These are phyloP conservation scores for Pseudolycoriella hygida DNA, from an alignment of 2,888 invertebrate species.

Conservation along the genomic window DNA sequence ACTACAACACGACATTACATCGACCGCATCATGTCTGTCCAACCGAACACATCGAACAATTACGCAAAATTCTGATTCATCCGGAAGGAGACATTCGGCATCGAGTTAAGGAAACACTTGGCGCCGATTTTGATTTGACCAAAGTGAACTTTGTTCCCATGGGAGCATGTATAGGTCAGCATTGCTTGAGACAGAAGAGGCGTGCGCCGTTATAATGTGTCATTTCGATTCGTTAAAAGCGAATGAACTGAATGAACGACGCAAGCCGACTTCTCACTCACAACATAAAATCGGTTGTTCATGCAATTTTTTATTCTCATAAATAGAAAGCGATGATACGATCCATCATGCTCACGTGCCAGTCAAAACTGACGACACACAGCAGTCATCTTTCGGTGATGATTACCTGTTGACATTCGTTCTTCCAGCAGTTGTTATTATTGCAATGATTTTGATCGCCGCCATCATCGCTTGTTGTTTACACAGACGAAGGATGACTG, in stretches of 20 bases:
- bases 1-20: constrained; percentile 56
- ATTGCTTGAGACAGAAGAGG: too few species aligned
- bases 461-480: constrained; percentile 75
- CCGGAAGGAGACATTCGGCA: constrained; percentile 39
- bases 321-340: neutral
- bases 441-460: constrained; percentile 73
- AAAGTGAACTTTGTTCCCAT: constrained; percentile 33
- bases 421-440: constrained; percentile 74
- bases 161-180: constrained; percentile 34
- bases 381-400: constrained; percentile 32
- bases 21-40: constrained; percentile 40
- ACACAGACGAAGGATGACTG: constrained; percentile 66
- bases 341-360: constrained; percentile 2
- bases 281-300: too few species aligned
- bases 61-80: constrained; percentile 52
- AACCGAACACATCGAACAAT: constrained; percentile 50
- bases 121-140: constrained; percentile 42
- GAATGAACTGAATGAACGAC: too few species aligned
- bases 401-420: constrained; percentile 68
- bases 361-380: constrained; percentile 6
- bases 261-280: too few species aligned
- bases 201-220: too few species aligned
- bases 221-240: too few species aligned
- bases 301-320: constrained; percentile 2
- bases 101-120: constrained; percentile 37